These are phyloP conservation scores for Sialia sialis DNA, from an alignment of 2,113 vertebrate species.

Conservation along the genomic window DNA sequence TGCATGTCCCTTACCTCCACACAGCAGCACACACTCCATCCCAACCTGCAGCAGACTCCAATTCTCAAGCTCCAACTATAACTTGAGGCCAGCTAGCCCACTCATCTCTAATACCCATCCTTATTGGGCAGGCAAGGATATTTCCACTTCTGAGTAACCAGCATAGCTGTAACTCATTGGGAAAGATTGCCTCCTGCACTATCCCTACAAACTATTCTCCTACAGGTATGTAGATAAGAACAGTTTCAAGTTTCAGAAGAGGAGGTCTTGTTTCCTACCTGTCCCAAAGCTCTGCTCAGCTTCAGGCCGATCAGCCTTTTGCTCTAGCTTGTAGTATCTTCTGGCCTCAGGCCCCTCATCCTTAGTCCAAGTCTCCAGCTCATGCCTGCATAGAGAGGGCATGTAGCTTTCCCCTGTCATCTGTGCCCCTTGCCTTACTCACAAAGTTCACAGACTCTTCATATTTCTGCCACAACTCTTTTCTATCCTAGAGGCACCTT, in stretches of 20 bases:
- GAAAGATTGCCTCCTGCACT: no score
- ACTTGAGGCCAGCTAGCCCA: no score
- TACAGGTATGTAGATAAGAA: background rate
- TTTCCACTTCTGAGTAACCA: no score
- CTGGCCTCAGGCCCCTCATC: background rate
- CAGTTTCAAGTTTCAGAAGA: background rate
- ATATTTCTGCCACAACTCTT: background rate
- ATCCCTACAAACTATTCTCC: no score
- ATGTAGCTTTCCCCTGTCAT: background rate
- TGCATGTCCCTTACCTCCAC: no score
- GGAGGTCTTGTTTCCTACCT: background rate
- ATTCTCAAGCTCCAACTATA: no score
- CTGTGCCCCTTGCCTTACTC: rapidly evolving
- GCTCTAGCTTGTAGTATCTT: background rate
- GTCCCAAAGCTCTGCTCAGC: background rate
- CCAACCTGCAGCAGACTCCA: no score
- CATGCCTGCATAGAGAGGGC: background rate
- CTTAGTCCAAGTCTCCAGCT: background rate
- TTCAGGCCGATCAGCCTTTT: background rate
- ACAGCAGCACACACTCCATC: no score
- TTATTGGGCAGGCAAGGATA: no score
- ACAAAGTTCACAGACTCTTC: background rate
- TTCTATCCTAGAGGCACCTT: background rate
- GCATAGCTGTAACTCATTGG: no score
- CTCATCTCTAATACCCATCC: no score